phyloP scores from a whole-genome alignment of 2,113 vertebrate genomes.

The Setophaga coronata region DNA sequence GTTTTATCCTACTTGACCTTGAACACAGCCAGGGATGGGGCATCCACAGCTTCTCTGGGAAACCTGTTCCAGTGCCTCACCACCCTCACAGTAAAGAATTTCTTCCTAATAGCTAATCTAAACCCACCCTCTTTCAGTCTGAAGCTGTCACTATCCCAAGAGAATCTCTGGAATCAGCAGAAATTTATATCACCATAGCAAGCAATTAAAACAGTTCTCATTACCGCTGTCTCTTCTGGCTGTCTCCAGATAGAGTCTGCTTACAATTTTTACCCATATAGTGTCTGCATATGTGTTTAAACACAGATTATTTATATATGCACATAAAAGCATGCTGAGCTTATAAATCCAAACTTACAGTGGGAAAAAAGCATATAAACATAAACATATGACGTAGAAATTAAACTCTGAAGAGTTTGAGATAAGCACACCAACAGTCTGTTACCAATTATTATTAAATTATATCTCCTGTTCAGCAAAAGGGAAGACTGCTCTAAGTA shows the following conservation, averaged over 20 bases:
- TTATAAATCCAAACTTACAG: background rate
- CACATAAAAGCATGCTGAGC: background rate
- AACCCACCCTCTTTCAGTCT: background rate
- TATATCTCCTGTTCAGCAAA: background rate
- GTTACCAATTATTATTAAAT: background rate
- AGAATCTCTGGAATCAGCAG: background rate
- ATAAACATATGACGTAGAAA: background rate
- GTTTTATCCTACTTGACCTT: background rate
- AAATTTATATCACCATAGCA: fast-evolving
- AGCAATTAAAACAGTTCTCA: background rate
- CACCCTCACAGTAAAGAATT: background rate
- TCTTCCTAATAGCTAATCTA: background rate
- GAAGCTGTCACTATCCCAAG: background rate
- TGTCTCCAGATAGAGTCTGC: background rate
- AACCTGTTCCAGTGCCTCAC: background rate
- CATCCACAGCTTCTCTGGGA: background rate
- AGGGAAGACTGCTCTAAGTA: background rate
- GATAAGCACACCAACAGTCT: background rate
- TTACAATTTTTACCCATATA: background rate
- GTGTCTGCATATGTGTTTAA: background rate
- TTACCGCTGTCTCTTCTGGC: background rate
- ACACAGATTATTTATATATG: background rate
- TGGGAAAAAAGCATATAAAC: background rate
- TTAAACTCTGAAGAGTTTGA: background rate
- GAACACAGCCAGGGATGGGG: background rate